phyloP scores from a whole-genome alignment of 2,113 vertebrate genomes.

The Ammodytes marinus region DNA sequence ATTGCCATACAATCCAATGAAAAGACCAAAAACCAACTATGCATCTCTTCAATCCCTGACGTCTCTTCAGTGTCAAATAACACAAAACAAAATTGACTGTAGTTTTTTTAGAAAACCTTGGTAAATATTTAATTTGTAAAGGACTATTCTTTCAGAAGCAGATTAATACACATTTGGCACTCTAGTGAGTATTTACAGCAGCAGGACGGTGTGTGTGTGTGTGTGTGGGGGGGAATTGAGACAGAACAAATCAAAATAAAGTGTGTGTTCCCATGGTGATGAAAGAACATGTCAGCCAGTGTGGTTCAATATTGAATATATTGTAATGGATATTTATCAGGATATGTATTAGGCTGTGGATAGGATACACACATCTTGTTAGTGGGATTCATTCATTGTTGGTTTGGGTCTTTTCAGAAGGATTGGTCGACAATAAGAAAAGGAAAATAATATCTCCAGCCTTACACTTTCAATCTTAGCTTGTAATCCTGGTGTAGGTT shows the following conservation, averaged over 20 bases:
- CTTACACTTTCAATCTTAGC: background rate
- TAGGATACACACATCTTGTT: background rate
- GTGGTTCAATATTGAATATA: background rate
- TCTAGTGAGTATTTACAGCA: background rate
- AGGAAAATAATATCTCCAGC: background rate
- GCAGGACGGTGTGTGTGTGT: background rate
- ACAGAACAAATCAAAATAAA: background rate
- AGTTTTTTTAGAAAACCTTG: background rate
- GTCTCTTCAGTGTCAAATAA: background rate
- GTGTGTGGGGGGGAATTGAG: background rate
- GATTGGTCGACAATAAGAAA: background rate
- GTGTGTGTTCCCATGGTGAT: background rate
- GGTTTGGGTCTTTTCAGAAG: background rate
- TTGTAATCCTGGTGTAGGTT: background rate
- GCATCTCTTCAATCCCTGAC: background rate
- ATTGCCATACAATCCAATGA: background rate
- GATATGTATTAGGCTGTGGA: background rate
- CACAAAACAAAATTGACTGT: background rate
- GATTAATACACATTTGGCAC: background rate
- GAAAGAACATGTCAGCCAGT: background rate
- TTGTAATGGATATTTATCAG: no score
- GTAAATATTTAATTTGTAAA: no score
- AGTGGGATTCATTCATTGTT: background rate
- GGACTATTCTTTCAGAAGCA: background rate
- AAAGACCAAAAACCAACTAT: background rate